Evolutionary conservation across 30 jellyfish, hydroid and myxozoan genomes (phyloP).

Genomic region (Clytia hemisphaerica): DNA sequence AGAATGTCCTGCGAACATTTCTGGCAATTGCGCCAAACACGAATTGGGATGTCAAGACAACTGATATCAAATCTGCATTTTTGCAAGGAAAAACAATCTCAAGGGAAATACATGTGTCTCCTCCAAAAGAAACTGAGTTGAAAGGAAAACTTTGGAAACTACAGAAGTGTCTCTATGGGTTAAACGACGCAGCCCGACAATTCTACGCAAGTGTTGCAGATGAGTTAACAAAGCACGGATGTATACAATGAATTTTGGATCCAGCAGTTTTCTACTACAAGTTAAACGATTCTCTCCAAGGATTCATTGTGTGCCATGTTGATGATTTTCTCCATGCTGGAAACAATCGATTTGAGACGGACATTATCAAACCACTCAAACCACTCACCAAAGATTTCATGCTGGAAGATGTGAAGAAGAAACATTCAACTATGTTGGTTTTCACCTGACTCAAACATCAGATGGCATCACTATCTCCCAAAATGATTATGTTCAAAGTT

Average conservation of each 20-base stretch:
- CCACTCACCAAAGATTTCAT: neutral
- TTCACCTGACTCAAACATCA: neutral
- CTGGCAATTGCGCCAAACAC: too few species aligned
- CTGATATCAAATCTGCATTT: neutral
- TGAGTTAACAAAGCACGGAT: neutral
- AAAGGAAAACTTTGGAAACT: neutral
- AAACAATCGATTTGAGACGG: neutral
- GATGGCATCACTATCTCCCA: neutral
- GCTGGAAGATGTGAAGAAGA: conserved; percentile 3
- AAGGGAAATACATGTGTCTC: neutral
- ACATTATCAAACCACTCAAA: neutral
- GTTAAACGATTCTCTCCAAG: too few species aligned
- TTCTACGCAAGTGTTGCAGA: conserved; percentile 9
- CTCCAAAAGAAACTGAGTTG: too few species aligned
- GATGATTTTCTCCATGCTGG: conserved; percentile 30
- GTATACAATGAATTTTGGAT: neutral
- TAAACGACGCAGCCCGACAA: neutral
- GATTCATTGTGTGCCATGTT: neutral
- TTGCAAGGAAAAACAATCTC: neutral
- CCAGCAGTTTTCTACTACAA: conserved; percentile 17
- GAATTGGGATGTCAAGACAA: neutral
- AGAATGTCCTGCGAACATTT: too few species aligned
- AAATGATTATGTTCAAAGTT: neutral
- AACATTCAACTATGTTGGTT: neutral
- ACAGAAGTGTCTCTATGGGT: neutral